These are phyloP conservation scores for Archips crataeganus DNA, from an alignment of 2,888 invertebrate genomes.

Conservation along the genomic window DNA sequence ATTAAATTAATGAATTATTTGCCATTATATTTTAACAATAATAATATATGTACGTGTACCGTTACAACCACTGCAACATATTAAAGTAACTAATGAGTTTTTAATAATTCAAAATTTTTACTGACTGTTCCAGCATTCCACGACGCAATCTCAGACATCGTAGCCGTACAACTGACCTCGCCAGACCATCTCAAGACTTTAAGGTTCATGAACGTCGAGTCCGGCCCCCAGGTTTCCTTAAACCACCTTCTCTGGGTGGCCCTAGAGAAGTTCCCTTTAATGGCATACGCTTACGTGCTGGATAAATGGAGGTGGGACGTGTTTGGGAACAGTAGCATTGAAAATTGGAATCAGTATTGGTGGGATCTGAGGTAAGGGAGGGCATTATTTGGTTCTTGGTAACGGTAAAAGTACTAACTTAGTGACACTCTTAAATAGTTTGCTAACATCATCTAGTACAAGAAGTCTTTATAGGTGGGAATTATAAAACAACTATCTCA, in stretches of 20 bases:
- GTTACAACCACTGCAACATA: too few species aligned
- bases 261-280: slow-evolving; percentile 75
- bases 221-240: slow-evolving; percentile 66
- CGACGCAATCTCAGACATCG: slow-evolving; percentile 87
- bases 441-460: too few species aligned
- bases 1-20: too few species aligned
- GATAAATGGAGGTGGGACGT: slow-evolving; percentile 81
- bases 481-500: too few species aligned
- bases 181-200: slow-evolving; percentile 79
- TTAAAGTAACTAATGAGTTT: too few species aligned
- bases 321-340: slow-evolving; percentile 67
- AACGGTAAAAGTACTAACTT: not conserved
- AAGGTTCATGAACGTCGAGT: slow-evolving; percentile 68
- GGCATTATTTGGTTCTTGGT: not conserved
- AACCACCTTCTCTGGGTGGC: slow-evolving; percentile 78
- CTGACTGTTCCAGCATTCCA: slow-evolving; percentile 82
- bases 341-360: slow-evolving; percentile 79
- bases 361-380: slow-evolving; percentile 72
- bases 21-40: too few species aligned
- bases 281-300: slow-evolving; percentile 77
- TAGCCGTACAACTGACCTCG: slow-evolving; percentile 85
- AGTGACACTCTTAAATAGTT: too few species aligned
- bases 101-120: too few species aligned
- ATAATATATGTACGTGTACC: too few species aligned
- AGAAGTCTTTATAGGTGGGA: too few species aligned